phyloP scores from a whole-genome alignment of 2,888 invertebrate genomes.

The Oeneis ivallda region DNA sequence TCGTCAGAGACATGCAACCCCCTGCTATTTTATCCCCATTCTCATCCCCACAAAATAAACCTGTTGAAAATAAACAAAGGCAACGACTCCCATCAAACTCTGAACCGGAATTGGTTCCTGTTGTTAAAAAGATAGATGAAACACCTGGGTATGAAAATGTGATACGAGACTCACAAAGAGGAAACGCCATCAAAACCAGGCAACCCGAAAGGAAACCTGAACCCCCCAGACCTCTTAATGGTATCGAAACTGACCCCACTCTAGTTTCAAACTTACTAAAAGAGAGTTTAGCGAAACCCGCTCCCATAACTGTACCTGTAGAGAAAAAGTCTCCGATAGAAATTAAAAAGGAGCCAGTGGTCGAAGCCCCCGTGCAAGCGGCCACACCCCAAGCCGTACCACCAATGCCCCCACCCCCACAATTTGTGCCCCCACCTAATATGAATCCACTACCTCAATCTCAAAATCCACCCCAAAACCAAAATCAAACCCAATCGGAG shows the following conservation, averaged over 20 bases:
- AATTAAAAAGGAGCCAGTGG: conserved; percentile 53
- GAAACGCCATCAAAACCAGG: conserved; percentile 58
- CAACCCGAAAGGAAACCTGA: conserved; percentile 70
- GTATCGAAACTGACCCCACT: conserved; percentile 87
- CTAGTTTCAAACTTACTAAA: conserved; percentile 86
- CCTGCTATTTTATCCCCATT: conserved; percentile 75
- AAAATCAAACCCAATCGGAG: conserved; percentile 42
- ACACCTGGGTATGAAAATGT: conserved; percentile 83
- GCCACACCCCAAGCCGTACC: conserved; percentile 4
- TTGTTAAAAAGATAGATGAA: conserved; percentile 84
- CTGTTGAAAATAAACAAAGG: conserved; percentile 53
- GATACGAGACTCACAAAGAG: conserved; percentile 78
- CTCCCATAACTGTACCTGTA: conserved; percentile 68
- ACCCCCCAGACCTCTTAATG: conserved; percentile 74
- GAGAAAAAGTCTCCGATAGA: conserved; percentile 66
- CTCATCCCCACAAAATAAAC: conserved; percentile 67
- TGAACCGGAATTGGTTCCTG: conserved; percentile 83
- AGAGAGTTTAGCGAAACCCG: conserved; percentile 81
- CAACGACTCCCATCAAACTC: conserved; percentile 74
- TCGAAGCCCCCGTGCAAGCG: conserved; percentile 48
- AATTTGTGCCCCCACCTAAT: conserved; percentile 38
- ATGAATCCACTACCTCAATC: conserved; percentile 41
- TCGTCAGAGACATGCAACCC: conserved; percentile 69
- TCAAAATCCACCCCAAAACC: conserved; percentile 40
- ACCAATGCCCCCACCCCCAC: conserved; percentile 34